phyloP scores from a whole-genome alignment of 1,140 invertebrate genomes.

The Rhyacophila brunnea region DNA sequence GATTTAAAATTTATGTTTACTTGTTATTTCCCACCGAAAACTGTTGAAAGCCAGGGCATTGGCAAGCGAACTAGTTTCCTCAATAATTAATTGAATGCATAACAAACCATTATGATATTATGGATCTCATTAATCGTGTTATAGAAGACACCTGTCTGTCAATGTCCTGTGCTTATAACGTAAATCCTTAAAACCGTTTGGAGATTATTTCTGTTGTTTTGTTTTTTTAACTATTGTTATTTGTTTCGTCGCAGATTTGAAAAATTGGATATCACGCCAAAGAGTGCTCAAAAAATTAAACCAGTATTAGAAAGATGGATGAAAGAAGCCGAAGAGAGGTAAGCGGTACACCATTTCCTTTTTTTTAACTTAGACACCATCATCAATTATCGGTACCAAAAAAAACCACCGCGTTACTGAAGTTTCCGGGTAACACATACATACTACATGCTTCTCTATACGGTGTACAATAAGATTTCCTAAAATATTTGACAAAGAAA shows the following conservation, averaged over 20 bases:
- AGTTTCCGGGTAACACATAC: too few relatives aligned
- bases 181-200: constrained; percentile 9
- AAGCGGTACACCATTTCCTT: constrained; percentile 42
- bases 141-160: constrained; percentile 54
- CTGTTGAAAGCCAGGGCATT: constrained; percentile 74
- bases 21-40: constrained; percentile 19
- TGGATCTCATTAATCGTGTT: constrained; percentile 2
- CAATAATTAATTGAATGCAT: constrained; percentile 8
- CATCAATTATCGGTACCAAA: too few relatives aligned
- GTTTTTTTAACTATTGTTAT: constrained; percentile 36
- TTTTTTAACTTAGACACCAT: too few relatives aligned
- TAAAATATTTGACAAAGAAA: too few relatives aligned
- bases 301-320: constrained; percentile 97
- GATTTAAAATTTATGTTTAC: constrained; percentile 48
- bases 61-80: constrained; percentile 57
- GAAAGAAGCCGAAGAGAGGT: constrained; percentile 96
- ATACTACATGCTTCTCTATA: too few relatives aligned
- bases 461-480: too few relatives aligned
- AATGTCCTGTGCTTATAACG: constrained; percentile 65
- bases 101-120: constrained; percentile 8
- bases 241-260: constrained; percentile 80
- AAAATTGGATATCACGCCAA: constrained; percentile 98
- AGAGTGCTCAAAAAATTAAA: constrained; percentile 99
- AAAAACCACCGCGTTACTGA: too few relatives aligned
- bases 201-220: constrained; percentile 9